A percentile compares a stretch with the other conserved stretches of the same genome.
phyloP scores from a whole-genome alignment of 2,113 vertebrate genomes.

The Rhegmatorhina hoffmannsi region DNA sequence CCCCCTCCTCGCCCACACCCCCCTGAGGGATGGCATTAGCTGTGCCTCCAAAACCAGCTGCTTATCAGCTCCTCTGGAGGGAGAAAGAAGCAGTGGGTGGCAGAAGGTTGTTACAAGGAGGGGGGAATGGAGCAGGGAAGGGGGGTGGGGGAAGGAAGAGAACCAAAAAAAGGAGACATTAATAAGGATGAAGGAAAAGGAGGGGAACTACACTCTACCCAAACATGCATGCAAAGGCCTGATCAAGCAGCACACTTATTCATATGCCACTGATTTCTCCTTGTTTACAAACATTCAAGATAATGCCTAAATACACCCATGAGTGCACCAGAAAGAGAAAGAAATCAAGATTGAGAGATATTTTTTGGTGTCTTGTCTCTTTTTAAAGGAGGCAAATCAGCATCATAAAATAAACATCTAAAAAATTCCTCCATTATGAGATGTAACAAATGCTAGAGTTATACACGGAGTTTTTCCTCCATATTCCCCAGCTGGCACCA shows the following conservation, averaged over 20 bases:
- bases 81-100: conserved; percentile 38
- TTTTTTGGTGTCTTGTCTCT: neutral
- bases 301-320: neutral
- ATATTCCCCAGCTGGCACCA: neutral
- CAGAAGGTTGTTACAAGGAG: conserved; percentile 38
- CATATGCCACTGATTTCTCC: neutral
- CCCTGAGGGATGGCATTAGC: conserved; percentile 54
- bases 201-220: neutral
- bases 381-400: neutral
- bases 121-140: neutral
- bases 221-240: neutral
- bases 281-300: neutral
- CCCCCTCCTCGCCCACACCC: neutral
- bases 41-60: conserved; percentile 51
- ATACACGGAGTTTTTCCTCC: neutral
- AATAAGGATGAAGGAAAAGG: conserved; percentile 1
- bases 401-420: neutral
- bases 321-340: neutral
- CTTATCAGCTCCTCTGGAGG: conserved; percentile 59
- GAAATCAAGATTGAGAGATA: neutral
- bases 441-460: neutral
- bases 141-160: neutral
- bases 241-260: neutral
- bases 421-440: neutral
- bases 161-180: conserved; percentile 1